A percentile compares a stretch with the other conserved stretches of the same genome.
These are phyloP conservation scores for Actinernus sp. DNA, from an alignment of 92 coral and sea anemone genomes.

Conservation along the genomic window DNA sequence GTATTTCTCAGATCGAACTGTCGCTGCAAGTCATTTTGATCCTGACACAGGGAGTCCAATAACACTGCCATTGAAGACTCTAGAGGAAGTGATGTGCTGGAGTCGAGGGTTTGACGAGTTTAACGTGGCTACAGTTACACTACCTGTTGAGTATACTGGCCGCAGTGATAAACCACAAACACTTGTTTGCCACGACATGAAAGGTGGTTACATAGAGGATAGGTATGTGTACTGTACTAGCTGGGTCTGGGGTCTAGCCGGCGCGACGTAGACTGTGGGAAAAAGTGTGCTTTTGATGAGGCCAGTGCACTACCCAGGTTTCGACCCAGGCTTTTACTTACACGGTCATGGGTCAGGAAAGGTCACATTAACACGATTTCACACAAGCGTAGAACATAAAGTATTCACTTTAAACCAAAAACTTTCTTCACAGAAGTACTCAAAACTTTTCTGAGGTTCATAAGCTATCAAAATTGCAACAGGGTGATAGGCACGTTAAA, in stretches of 20 bases:
- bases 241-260: not conserved
- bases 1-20: not conserved
- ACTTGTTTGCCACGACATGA: slow-evolving; percentile 98
- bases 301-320: too few species aligned
- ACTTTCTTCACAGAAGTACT: too few species aligned
- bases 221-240: slow-evolving; percentile 58
- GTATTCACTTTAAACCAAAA: too few species aligned
- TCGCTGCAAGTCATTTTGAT: slow-evolving; percentile 40
- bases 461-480: too few species aligned
- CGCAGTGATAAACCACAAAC: slow-evolving; percentile 78
- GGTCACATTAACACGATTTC: too few species aligned
- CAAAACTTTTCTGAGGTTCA: too few species aligned
- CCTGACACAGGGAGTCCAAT: slow-evolving; percentile 76
- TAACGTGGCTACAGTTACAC: slow-evolving; percentile 66
- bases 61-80: slow-evolving; percentile 74
- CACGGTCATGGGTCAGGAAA: too few species aligned
- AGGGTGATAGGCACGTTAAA: too few species aligned
- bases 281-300: too few species aligned
- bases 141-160: slow-evolving; percentile 36
- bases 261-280: too few species aligned
- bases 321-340: too few species aligned
- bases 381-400: too few species aligned
- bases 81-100: slow-evolving; percentile 87
- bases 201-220: slow-evolving; percentile 93
- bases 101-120: slow-evolving; percentile 90